Base-by-base conservation (phyloP, 2,797 vertebrate species). In the Megalops cyprinoides region DNA sequence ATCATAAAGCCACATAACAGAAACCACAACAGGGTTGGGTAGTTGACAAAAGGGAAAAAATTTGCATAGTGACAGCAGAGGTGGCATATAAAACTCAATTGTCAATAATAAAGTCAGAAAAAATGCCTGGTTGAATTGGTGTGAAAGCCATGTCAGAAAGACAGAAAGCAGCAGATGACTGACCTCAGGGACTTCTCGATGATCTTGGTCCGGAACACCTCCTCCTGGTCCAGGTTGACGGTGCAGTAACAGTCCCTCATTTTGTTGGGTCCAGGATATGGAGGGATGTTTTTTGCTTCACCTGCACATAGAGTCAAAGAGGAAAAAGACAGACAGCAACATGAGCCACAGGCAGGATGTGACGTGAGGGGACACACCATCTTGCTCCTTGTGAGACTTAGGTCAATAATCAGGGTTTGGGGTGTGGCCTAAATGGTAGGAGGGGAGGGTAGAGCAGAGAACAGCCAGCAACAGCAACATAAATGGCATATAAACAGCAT, bases 211-310 rank as follows among this genome's bases (percentile, higher is more conserved):
- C 98, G 94, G 93, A 99, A 99, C 86, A 99, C 98, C 88, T 99
- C 98, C 85, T 99, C 98, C 89, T 98, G 98, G 94, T 99, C 98
- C 92, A 99, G 94, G 93, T 99, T 99, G 85, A 99, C 97, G 1
- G 98, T 99, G 91, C 98, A 99, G 93, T 97, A 99, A 88, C 98
- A 99, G 88, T 99, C 98, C 77, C 98, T 94, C 97, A 99, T 98
- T 92, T 93, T 98, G 93, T 97, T 98, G 73, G 98, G 98, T 85
- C 98, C 97, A 0, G 96, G 98, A 90, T 99, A 99, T 0, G 96
- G 97, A 90, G 98, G 97, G 88, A 99, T 97, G 87, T 99, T 99
- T 91, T 99, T 99, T 44, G 97, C 97, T 94, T 99, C 98, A 60
- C 98, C 95, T 95, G 86, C 73, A 88, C 46, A 87, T 39, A 83